Evolutionary conservation across 1,140 invertebrate species (phyloP).

Genomic region (Heliothis virescens): DNA sequence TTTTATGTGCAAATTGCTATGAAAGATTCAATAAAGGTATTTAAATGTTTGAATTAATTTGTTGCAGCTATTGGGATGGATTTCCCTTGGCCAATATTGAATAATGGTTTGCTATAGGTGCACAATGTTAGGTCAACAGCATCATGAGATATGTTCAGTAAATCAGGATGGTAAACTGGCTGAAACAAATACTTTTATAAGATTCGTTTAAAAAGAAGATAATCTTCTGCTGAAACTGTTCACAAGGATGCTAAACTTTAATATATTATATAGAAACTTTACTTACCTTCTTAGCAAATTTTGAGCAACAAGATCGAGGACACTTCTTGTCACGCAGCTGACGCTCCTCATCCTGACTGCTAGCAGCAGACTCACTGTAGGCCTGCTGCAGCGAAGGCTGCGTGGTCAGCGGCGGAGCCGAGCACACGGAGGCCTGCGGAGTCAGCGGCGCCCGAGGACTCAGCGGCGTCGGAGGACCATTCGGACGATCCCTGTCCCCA

Average conservation of each 20-base stretch:
- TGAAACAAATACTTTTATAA: no score
- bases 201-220: no score
- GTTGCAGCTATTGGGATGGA: background rate
- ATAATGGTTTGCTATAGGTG: no score
- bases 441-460: slow-evolving; percentile 80
- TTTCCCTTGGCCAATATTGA: no score
- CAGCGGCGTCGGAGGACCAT: slow-evolving; percentile 78
- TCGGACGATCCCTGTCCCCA: slow-evolving; percentile 72
- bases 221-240: no score
- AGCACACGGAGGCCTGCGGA: slow-evolving; percentile 78
- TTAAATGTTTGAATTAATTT: background rate
- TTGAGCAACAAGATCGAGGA: slow-evolving; percentile 89
- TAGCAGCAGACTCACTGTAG: slow-evolving; percentile 86
- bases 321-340: slow-evolving; percentile 85
- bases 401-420: slow-evolving; percentile 77
- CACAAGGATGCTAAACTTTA: no score
- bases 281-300: slow-evolving; percentile 88
- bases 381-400: slow-evolving; percentile 80
- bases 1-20: background rate
- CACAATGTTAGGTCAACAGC: background rate
- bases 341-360: slow-evolving; percentile 85
- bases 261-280: no score
- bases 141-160: no score
- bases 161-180: no score
- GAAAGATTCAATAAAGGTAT: background rate